phyloP scores from a whole-genome alignment of 2,888 invertebrate genomes.

The Lasioglossum leucozonium region DNA sequence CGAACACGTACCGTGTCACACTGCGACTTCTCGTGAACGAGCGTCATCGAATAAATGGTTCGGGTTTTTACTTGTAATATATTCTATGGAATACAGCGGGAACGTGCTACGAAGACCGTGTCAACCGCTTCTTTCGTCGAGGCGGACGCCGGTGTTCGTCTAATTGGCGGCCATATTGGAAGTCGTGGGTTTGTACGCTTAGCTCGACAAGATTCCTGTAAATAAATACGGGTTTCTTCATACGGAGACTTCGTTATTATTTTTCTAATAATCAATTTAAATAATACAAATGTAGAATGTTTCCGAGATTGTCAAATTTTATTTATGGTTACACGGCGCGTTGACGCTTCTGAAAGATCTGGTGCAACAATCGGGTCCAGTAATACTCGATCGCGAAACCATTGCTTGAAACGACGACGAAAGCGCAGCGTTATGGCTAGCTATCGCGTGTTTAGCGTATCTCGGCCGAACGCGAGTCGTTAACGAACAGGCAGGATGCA shows the following conservation, averaged over 20 bases:
- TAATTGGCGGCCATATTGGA: neutral
- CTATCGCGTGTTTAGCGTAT: neutral
- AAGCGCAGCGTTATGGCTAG: neutral
- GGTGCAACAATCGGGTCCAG: neutral
- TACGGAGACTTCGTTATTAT: too few relatives aligned
- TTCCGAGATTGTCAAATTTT: too few relatives aligned
- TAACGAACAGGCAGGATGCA: slow-evolving; percentile 30
- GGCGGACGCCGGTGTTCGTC: neutral
- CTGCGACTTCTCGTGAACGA: neutral
- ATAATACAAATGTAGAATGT: too few relatives aligned
- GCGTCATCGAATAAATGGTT: neutral
- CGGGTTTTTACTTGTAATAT: neutral
- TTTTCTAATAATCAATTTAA: too few relatives aligned
- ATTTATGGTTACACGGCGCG: neutral
- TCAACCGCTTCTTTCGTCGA: neutral
- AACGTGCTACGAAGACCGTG: neutral
- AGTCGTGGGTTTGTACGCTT: neutral
- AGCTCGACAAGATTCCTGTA: neutral
- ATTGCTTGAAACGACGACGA: neutral
- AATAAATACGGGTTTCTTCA: neutral
- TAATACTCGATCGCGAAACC: neutral
- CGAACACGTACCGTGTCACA: neutral
- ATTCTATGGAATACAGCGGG: neutral
- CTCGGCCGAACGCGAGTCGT: neutral
- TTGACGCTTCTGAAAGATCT: neutral